Evolutionary conservation across 2,888 invertebrate species (phyloP), one percentile per base, ranked within the genome.

Genomic region (Drosophila sordidula): DNA sequence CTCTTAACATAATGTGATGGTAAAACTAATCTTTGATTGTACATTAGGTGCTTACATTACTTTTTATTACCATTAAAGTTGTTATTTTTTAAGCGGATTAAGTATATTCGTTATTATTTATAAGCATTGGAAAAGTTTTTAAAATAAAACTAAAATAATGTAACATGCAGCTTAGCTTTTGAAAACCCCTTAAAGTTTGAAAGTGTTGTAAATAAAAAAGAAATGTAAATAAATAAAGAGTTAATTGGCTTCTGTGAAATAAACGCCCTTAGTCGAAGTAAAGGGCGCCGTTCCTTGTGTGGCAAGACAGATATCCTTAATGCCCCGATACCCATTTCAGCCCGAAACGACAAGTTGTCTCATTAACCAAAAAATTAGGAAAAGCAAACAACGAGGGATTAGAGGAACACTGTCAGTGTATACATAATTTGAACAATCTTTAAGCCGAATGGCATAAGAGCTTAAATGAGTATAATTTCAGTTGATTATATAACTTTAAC

Each of bases 261-360:
- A 32, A 11, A 32, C 11, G 11, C 32, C 9, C 29, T 32, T 1
- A 18, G 18, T 18, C 18, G 1, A 18, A 18, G 18, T 18, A 18
- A 18, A 18, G 18, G 2, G 18, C 18, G 18, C 18, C 18, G 18
- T 22, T 22, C 22, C 3, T 22, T 22, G 22, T 3, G 22, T 22
- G 22, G 22, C 22, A 22, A 22, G 22, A 18, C 18, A 18, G 18
- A 18, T 18, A 18, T 18, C 18, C 1, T 4, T 22, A 3, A 22
- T 29, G 18, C 18, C 8, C 29, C 32, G 32, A 44, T 54, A 54
- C 54, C 54, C 54, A 44, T 16, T 44, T 54, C 54, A 54, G 16
- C 16, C 34, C 44, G 44, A 34, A 34, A 34, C 12, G 12, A 54
- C 44, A 54, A 34, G 14, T 34, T 54, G 42, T 34, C 42, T 42